Percentiles rank a stretch among this genome's conserved stretches.
Evolutionary conservation across 2,113 vertebrate species (phyloP).

Genomic region (Chaetodon auriga): DNA sequence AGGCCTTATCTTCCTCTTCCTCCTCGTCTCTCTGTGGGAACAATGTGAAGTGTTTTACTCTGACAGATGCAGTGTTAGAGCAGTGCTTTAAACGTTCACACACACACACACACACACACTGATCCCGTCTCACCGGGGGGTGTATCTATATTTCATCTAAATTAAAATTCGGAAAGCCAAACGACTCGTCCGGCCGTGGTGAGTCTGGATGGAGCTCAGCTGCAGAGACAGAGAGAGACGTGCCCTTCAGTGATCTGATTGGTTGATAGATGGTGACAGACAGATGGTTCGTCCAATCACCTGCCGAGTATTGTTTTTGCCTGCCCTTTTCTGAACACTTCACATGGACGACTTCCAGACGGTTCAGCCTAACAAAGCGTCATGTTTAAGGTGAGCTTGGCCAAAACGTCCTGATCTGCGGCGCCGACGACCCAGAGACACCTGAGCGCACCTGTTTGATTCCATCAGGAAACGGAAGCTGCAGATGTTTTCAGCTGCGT

Average conservation of each 20-base stretch:
- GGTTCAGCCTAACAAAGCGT: no score
- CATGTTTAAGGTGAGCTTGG: no score
- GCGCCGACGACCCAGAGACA: no score
- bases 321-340: no score
- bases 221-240: constrained; percentile 8
- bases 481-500: not conserved
- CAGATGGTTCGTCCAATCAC: no score
- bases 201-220: constrained; percentile 26
- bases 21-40: constrained; percentile 41
- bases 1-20: constrained; percentile 20
- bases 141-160: constrained; percentile 76
- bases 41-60: constrained; percentile 55
- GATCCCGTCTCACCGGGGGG: constrained; percentile 34
- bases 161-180: constrained; percentile 75
- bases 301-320: no score
- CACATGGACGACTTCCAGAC: no score
- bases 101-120: constrained; percentile 16
- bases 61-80: constrained; percentile 39
- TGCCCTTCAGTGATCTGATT: no score
- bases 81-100: constrained; percentile 33
- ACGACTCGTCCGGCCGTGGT: constrained; percentile 45
- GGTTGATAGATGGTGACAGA: no score
- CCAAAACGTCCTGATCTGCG: no score
- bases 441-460: no score
- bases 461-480: no score